These are phyloP conservation scores for Therioaphis trifolii DNA, from an alignment of 2,888 invertebrate species.

Conservation along the genomic window DNA sequence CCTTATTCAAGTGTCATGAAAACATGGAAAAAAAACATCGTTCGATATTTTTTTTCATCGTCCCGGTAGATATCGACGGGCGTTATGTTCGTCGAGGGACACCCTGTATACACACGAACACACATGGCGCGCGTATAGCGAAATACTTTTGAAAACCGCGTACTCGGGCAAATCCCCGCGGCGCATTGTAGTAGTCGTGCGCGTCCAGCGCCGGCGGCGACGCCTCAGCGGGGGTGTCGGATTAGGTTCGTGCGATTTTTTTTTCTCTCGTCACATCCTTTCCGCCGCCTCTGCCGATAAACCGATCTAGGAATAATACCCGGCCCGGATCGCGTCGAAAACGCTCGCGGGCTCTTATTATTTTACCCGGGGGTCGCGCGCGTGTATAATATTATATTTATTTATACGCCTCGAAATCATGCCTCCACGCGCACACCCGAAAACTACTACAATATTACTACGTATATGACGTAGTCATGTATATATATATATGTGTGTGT, in stretches of 20 bases:
- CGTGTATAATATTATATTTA: too few species aligned
- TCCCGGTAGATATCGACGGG: too few species aligned
- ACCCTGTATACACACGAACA: too few species aligned
- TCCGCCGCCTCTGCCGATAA: neutral
- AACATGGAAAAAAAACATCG: too few species aligned
- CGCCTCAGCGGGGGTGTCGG: conserved; percentile 12
- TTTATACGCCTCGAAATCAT: neutral
- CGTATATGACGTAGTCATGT: too few species aligned
- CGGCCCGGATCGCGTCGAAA: neutral
- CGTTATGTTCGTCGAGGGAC: too few species aligned
- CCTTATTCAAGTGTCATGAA: too few species aligned
- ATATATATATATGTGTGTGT: too few species aligned
- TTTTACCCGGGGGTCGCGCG: neutral
- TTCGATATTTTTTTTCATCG: too few species aligned
- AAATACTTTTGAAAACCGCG: conserved; percentile 37
- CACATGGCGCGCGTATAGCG: too few species aligned
- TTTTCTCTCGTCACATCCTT: neutral
- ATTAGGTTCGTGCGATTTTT: conserved; percentile 14
- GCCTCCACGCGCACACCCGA: too few species aligned
- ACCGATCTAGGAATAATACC: neutral
- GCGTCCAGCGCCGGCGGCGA: conserved; percentile 43
- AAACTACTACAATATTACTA: too few species aligned
- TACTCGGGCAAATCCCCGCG: neutral
- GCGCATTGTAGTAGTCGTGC: neutral
- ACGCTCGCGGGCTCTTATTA: conserved; percentile 36